phyloP scores from a whole-genome alignment of 2,113 vertebrate species.

The Oriolus oriolus region DNA sequence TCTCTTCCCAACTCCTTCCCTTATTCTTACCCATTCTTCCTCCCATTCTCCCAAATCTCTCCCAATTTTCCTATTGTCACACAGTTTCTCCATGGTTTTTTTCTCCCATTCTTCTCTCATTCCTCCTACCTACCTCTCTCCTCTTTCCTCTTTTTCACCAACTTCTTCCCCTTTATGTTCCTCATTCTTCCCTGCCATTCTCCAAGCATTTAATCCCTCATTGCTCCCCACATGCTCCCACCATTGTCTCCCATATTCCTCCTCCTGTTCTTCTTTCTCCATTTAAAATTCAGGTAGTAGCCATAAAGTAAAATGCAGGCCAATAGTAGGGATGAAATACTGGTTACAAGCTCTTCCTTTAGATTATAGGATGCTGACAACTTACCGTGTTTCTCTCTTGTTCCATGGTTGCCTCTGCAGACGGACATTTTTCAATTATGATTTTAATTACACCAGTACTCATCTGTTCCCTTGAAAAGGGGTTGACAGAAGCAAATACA shows the following conservation, averaged over 20 bases:
- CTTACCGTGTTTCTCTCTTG: not conserved
- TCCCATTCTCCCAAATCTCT: not conserved
- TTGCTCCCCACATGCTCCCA: not conserved
- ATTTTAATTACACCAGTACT: not conserved
- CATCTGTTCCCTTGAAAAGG: not conserved
- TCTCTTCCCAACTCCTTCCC: not conserved
- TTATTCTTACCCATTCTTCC: not conserved
- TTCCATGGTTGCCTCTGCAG: not conserved
- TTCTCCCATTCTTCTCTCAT: not conserved
- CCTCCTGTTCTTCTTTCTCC: not conserved
- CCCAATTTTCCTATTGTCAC: not conserved
- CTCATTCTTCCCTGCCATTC: not conserved
- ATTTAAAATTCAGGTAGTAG: not conserved
- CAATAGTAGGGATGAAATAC: not conserved
- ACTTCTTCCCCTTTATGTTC: not conserved
- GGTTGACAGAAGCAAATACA: not conserved
- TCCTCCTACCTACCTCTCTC: not conserved
- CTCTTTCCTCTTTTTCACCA: not conserved
- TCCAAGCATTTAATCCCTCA: not conserved
- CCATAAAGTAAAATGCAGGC: not conserved
- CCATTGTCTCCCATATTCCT: not conserved
- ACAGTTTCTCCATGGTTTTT: not conserved
- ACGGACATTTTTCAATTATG: not conserved
- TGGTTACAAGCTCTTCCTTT: not conserved
- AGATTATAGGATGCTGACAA: not conserved